These are phyloP conservation scores for Spermophilus dauricus DNA, from an alignment of 2,113 vertebrate species.

Conservation along the genomic window DNA sequence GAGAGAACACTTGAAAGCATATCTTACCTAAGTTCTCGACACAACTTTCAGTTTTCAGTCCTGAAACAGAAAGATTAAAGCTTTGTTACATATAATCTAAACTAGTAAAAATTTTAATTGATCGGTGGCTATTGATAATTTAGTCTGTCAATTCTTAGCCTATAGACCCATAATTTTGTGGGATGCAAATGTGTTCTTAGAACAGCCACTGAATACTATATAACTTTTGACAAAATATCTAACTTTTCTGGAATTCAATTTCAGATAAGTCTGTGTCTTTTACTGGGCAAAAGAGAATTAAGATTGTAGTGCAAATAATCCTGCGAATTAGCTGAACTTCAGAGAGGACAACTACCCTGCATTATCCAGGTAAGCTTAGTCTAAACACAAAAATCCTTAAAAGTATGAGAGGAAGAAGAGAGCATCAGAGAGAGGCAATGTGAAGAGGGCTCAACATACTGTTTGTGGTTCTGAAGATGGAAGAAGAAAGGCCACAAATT, in stretches of 20 bases:
- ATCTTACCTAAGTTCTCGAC: constrained; percentile 77
- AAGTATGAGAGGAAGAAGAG: too few species aligned
- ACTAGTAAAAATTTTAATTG: neutral
- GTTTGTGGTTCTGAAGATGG: too few species aligned
- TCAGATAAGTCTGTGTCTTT: neutral
- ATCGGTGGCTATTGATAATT: neutral
- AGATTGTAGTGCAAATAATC: too few species aligned
- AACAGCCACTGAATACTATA: neutral
- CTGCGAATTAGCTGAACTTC: too few species aligned
- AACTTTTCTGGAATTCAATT: constrained; percentile 4
- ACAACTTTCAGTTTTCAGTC: constrained; percentile 75
- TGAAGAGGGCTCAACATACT: too few species aligned
- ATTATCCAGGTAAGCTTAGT: too few species aligned
- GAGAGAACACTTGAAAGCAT: neutral
- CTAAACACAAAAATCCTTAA: too few species aligned
- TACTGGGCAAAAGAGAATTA: neutral
- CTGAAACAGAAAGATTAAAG: constrained; percentile 78
- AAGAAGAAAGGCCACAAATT: too few species aligned
- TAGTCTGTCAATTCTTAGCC: neutral
- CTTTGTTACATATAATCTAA: constrained; percentile 46
- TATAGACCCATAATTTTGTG: neutral
- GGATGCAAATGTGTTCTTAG: neutral
- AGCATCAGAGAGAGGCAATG: too few species aligned
- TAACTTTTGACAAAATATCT: neutral
- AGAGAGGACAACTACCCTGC: too few species aligned